Conservation (phyloP, 2,113 vertebrate species). For the Varanus komodoensis region DNA sequence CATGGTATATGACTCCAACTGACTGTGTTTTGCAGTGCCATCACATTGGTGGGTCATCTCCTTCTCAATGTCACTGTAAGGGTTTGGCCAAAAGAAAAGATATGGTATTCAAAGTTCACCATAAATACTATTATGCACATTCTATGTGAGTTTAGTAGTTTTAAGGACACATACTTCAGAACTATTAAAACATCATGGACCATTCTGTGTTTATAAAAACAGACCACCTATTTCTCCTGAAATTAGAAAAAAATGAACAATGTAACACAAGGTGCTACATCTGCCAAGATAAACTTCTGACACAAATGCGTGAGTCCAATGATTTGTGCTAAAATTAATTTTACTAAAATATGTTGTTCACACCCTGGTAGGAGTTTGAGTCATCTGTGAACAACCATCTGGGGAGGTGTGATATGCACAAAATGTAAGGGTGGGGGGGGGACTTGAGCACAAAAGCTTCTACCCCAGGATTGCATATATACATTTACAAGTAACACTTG, state of each 20-base stretch:
- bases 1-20: background rate
- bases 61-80: background rate
- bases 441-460: background rate
- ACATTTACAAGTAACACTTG: background rate
- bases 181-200: background rate
- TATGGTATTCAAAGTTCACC: background rate
- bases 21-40: background rate
- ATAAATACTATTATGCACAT: background rate
- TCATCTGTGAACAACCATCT: rapidly evolving
- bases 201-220: constrained; percentile 16
- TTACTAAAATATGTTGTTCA: constrained; percentile 31
- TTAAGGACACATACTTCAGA: background rate
- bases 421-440: background rate
- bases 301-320: constrained; percentile 24
- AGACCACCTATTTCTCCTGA: background rate
- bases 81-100: background rate
- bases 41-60: background rate
- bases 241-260: constrained; percentile 23
- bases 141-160: rapidly evolving
- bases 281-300: constrained; percentile 34
- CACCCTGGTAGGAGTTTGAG: constrained; percentile 14
- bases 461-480: background rate
- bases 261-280: constrained; percentile 26
- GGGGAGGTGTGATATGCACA: background rate
- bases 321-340: constrained; percentile 40